Percentiles rank a stretch among this genome's conserved stretches.
These are phyloP conservation scores for Mesochorus sp. DNA, from an alignment of 2,888 invertebrate species.

Conservation along the genomic window DNA sequence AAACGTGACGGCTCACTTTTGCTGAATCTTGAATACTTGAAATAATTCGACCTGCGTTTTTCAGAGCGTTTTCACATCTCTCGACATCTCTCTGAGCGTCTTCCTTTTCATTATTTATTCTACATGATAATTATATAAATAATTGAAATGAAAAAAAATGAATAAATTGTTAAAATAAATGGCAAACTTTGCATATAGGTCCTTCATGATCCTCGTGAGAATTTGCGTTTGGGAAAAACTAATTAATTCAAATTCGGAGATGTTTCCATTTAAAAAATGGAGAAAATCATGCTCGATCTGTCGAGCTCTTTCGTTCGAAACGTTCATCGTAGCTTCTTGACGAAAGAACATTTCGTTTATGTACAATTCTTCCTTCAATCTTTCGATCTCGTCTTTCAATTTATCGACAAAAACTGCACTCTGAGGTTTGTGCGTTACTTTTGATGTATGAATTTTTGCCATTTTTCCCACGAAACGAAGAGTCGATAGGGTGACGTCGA, in stretches of 20 bases:
- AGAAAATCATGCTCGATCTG: constrained; percentile 77
- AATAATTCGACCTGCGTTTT: not conserved
- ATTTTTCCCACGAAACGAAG: constrained; percentile 78
- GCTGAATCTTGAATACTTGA: constrained; percentile 15
- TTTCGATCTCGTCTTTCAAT: constrained; percentile 73
- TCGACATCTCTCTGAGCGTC: constrained; percentile 20
- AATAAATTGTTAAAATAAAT: not conserved
- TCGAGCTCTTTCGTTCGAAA: constrained; percentile 76
- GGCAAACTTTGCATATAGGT: constrained; percentile 72
- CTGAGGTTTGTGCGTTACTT: constrained; percentile 65
- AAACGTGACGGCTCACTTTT: constrained; percentile 38
- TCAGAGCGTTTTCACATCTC: constrained; percentile 14
- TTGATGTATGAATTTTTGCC: constrained; percentile 62
- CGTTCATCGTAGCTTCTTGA: constrained; percentile 75
- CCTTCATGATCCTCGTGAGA: constrained; percentile 78
- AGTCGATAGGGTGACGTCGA: constrained; percentile 79
- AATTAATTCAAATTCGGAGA: constrained; percentile 77
- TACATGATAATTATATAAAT: not conserved
- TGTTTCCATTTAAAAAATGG: constrained; percentile 77
- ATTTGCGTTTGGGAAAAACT: constrained; percentile 78
- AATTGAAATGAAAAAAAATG: not conserved
- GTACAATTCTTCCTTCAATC: constrained; percentile 75
- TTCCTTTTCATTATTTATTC: constrained; percentile 26
- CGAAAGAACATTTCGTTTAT: constrained; percentile 78
- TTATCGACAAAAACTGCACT: constrained; percentile 69